phyloP scores from a whole-genome alignment of 2,113 vertebrate species.

The Empidonax alnorum region DNA sequence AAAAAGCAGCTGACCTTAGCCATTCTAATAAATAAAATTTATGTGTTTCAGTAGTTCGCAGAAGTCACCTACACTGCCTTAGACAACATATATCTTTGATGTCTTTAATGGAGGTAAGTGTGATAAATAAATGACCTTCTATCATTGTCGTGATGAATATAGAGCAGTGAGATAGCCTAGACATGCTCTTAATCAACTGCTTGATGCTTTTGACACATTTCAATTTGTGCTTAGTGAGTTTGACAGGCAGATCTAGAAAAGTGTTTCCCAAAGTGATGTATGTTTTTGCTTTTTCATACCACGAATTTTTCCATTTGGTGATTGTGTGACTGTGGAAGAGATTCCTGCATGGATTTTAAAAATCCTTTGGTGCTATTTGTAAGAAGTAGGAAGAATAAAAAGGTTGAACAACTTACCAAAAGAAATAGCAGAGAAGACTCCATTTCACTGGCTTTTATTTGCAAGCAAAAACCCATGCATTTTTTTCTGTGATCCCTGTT shows the following conservation, averaged over 20 bases:
- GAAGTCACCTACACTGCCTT: not conserved
- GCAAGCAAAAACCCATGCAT: not conserved
- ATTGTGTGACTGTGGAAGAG: not conserved
- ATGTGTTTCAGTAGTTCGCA: not conserved
- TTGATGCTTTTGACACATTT: slow-evolving; percentile 25
- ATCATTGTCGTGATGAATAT: not conserved
- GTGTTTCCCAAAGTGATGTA: not conserved
- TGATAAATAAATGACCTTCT: slow-evolving; percentile 3
- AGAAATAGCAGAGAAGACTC: not conserved
- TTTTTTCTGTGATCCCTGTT: not conserved
- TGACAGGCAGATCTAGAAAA: not conserved
- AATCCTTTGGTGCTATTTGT: not conserved
- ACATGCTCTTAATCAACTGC: not conserved
- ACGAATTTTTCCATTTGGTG: not conserved
- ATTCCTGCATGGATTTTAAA: not conserved
- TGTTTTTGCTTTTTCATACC: not conserved
- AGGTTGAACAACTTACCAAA: not conserved
- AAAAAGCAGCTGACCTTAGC: not conserved
- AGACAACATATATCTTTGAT: not conserved
- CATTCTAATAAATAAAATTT: not conserved
- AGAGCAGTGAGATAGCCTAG: not conserved
- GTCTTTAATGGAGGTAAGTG: not conserved
- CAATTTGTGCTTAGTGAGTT: not conserved
- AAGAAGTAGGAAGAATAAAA: not conserved
- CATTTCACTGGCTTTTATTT: not conserved